A percentile compares a stretch with the other conserved stretches of the same genome.
Evolutionary conservation across 2,888 invertebrate genomes (phyloP).

Genomic region (Leptopilina myrica): DNA sequence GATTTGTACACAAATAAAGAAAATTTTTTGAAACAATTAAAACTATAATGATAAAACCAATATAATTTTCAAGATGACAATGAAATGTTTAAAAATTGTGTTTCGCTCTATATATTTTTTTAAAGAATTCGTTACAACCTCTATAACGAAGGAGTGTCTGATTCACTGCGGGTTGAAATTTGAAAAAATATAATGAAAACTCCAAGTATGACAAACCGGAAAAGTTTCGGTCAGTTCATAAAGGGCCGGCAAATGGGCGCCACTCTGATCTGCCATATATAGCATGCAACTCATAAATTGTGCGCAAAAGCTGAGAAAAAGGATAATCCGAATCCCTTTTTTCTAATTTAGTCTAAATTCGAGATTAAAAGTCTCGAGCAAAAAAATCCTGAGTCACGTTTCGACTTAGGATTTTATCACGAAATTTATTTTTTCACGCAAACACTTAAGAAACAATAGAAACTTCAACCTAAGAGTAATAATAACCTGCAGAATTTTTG

Average conservation of each 20-base stretch:
- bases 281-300: slow-evolving; percentile 23
- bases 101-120: neutral
- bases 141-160: slow-evolving; percentile 40
- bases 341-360: slow-evolving; percentile 10
- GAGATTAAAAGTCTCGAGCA: neutral
- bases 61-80: too few species aligned
- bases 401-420: neutral
- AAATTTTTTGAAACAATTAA: too few species aligned
- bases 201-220: slow-evolving; percentile 22
- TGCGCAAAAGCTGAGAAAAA: slow-evolving; percentile 33
- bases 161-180: slow-evolving; percentile 42
- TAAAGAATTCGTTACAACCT: slow-evolving; percentile 45
- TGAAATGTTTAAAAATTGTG: too few species aligned
- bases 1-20: too few species aligned
- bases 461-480: too few species aligned
- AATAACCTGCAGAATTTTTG: too few species aligned
- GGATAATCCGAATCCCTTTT: slow-evolving; percentile 38
- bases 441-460: neutral
- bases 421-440: neutral
- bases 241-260: slow-evolving; percentile 35
- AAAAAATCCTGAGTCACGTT: neutral
- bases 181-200: slow-evolving; percentile 35
- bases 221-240: slow-evolving; percentile 23
- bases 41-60: too few species aligned
- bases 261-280: slow-evolving; percentile 16